phyloP scores from a whole-genome alignment of 2,888 invertebrate genomes.

The Drosophila birchii region DNA sequence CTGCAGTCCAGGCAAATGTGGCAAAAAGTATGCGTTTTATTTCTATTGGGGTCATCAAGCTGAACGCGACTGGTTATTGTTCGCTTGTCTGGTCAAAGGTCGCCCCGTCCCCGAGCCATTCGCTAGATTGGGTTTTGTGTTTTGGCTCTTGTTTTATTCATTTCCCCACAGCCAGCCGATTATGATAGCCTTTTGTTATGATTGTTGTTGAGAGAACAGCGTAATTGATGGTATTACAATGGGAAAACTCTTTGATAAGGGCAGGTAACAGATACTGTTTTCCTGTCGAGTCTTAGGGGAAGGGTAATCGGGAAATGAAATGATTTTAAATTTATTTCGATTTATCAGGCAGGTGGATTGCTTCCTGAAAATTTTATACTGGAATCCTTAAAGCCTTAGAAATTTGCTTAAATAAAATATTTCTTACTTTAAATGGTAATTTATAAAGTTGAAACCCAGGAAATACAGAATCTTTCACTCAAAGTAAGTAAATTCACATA shows the following conservation, averaged over 20 bases:
- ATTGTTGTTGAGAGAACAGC: conserved; percentile 44
- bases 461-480: neutral
- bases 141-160: conserved; percentile 36
- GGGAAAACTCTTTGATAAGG: conserved; percentile 16
- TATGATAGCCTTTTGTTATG: conserved; percentile 48
- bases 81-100: conserved; percentile 52
- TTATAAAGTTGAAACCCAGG: too few species aligned
- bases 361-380: too few species aligned
- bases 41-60: conserved; percentile 74
- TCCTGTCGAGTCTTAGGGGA: neutral
- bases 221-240: conserved; percentile 54
- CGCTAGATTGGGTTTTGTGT: conserved; percentile 41
- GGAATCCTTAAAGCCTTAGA: neutral
- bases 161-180: conserved; percentile 27
- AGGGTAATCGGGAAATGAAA: neutral
- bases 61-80: conserved; percentile 68
- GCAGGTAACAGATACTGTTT: conserved; percentile 15
- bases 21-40: conserved; percentile 70
- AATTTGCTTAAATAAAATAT: neutral
- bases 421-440: neutral
- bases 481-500: neutral
- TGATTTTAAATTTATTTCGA: neutral
- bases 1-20: conserved; percentile 38
- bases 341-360: neutral
- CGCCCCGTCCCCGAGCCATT: conserved; percentile 30